phyloP scores from a whole-genome alignment of 2,888 invertebrate genomes.

The Phyllotreta striolata region DNA sequence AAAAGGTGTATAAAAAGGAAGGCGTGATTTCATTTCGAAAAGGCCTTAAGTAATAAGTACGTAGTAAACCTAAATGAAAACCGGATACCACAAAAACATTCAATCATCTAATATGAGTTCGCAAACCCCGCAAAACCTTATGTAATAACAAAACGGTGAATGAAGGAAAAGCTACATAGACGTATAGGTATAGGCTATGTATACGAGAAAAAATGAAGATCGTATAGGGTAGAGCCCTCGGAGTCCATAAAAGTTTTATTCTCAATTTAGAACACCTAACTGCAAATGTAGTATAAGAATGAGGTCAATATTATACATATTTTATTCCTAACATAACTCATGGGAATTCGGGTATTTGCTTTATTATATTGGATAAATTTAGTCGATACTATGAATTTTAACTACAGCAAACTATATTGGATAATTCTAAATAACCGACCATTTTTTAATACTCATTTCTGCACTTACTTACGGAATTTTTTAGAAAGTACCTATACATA shows the following conservation, averaged over 20 bases:
- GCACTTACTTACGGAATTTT: too few species aligned
- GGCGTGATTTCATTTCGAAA: background rate
- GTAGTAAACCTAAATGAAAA: conserved; percentile 22
- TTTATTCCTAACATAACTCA: conserved; percentile 10
- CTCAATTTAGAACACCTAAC: conserved; percentile 36
- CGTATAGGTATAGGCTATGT: conserved; percentile 11
- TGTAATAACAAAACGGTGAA: conserved; percentile 22
- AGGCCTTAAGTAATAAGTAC: conserved; percentile 8
- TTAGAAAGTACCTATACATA: too few species aligned
- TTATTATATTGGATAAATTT: conserved; percentile 12
- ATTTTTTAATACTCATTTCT: too few species aligned
- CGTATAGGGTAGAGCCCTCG: conserved; percentile 27
- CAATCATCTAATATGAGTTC: conserved; percentile 24
- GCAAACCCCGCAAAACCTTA: conserved; percentile 17
- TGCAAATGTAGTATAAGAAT: conserved; percentile 36
- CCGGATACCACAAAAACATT: conserved; percentile 25
- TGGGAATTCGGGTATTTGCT: conserved; percentile 17
- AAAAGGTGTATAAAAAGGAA: too few species aligned
- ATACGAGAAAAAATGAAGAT: conserved; percentile 23
- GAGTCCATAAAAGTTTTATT: conserved; percentile 34
- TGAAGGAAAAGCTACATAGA: conserved; percentile 10
- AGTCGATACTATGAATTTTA: background rate
- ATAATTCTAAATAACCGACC: too few species aligned
- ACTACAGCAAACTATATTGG: too few species aligned
- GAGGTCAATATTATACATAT: conserved; percentile 34